These are phyloP conservation scores for Nephila pilipes DNA, from an alignment of 1,140 invertebrate species.

Conservation along the genomic window DNA sequence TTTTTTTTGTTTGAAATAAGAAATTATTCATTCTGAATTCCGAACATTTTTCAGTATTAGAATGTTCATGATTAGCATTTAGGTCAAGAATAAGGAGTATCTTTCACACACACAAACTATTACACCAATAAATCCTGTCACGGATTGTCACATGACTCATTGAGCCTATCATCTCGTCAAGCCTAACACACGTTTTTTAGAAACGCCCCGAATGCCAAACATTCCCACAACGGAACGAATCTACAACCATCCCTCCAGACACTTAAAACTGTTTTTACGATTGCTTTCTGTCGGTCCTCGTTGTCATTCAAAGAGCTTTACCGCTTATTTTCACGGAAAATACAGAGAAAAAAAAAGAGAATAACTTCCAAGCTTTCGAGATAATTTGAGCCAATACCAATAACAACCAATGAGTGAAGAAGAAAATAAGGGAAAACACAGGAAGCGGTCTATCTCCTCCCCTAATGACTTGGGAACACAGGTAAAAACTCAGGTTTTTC, in stretches of 20 bases:
- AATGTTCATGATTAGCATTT: slow-evolving; percentile 2
- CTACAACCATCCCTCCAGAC: not conserved
- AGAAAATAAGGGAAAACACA: slow-evolving; percentile 28
- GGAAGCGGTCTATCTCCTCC: slow-evolving; percentile 36
- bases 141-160: not conserved
- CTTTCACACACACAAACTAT: not conserved
- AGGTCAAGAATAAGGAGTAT: slow-evolving; percentile 33
- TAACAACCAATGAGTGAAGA: slow-evolving; percentile 16
- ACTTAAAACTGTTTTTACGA: not conserved
- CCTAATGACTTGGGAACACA: slow-evolving; percentile 67
- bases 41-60: not conserved
- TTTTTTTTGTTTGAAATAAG: not conserved
- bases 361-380: not conserved
- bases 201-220: slow-evolving; percentile 25
- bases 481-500: slow-evolving; percentile 45
- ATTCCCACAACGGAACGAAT: not conserved
- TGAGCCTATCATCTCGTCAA: slow-evolving; percentile 14
- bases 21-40: not conserved
- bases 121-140: slow-evolving; percentile 25
- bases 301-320: slow-evolving; percentile 13
- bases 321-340: slow-evolving; percentile 3
- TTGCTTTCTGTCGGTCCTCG: not conserved
- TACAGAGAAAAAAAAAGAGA: not conserved
- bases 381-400: slow-evolving; percentile 20
- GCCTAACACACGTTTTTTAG: not conserved